These are phyloP conservation scores for Ferrisia virgata DNA, from an alignment of 2,888 invertebrate species.

Conservation along the genomic window DNA sequence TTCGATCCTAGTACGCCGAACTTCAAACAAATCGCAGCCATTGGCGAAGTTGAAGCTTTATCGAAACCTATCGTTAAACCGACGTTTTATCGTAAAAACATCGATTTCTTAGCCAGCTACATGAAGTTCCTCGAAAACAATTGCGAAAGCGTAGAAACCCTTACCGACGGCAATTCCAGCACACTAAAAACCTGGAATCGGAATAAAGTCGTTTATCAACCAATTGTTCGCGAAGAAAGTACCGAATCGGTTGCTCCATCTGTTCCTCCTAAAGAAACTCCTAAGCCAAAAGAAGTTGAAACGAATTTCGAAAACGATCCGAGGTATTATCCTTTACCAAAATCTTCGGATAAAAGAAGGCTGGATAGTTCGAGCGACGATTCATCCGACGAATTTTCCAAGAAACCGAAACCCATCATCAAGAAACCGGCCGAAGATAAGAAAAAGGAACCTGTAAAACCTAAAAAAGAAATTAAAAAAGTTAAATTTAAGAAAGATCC, in stretches of 20 bases:
- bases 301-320: slow-evolving; percentile 61
- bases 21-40: slow-evolving; percentile 55
- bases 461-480: slow-evolving; percentile 7
- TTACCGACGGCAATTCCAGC: slow-evolving; percentile 21
- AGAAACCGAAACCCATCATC: neutral
- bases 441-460: neutral
- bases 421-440: neutral
- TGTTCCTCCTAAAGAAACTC: neutral
- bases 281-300: slow-evolving; percentile 3
- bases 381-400: neutral
- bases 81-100: slow-evolving; percentile 55
- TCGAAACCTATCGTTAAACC: slow-evolving; percentile 55
- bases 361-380: slow-evolving; percentile 39
- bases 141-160: slow-evolving; percentile 41
- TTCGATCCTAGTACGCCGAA: slow-evolving; percentile 58
- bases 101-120: slow-evolving; percentile 81
- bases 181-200: slow-evolving; percentile 36
- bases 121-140: slow-evolving; percentile 78
- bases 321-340: slow-evolving; percentile 70
- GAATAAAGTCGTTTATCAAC: slow-evolving; percentile 9
- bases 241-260: neutral
- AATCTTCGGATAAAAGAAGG: slow-evolving; percentile 53
- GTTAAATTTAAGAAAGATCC: neutral
- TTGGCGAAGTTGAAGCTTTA: slow-evolving; percentile 52
- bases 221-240: neutral